Evolutionary conservation across 53 echinoderm and acorn worm species (phyloP).

Genomic region (Hippasteria phrygiana): DNA sequence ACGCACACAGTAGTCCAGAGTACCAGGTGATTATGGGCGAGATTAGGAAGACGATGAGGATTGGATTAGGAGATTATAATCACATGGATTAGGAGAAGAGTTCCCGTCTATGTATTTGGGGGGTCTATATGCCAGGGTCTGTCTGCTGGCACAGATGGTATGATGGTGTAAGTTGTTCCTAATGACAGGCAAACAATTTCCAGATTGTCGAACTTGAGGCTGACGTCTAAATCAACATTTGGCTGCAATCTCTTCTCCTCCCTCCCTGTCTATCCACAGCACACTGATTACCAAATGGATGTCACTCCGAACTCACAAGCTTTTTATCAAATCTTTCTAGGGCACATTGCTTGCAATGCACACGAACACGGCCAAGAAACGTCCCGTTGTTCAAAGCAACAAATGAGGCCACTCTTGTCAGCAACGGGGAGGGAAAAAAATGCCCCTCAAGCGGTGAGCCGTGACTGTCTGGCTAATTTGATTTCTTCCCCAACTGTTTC

Average conservation of each 20-base stretch:
- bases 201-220: background rate
- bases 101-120: background rate
- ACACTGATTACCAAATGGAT: background rate
- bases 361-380: background rate
- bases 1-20: too few species aligned
- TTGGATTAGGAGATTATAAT: background rate
- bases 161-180: background rate
- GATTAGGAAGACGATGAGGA: background rate
- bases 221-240: slow-evolving; percentile 12
- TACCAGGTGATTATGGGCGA: background rate
- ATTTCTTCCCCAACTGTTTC: slow-evolving; percentile 14
- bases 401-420: background rate
- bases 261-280: background rate
- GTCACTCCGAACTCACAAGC: background rate
- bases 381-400: background rate
- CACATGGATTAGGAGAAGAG: background rate
- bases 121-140: too few species aligned
- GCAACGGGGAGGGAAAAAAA: background rate
- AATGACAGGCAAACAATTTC: background rate
- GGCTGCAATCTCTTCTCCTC: background rate
- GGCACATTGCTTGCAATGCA: background rate
- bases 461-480: slow-evolving; percentile 30
- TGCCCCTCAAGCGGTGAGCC: background rate
- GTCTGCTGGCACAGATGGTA: background rate
- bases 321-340: background rate